phyloP scores from a whole-genome alignment of 1,140 invertebrate genomes.

The Hylyphantes graminicola region DNA sequence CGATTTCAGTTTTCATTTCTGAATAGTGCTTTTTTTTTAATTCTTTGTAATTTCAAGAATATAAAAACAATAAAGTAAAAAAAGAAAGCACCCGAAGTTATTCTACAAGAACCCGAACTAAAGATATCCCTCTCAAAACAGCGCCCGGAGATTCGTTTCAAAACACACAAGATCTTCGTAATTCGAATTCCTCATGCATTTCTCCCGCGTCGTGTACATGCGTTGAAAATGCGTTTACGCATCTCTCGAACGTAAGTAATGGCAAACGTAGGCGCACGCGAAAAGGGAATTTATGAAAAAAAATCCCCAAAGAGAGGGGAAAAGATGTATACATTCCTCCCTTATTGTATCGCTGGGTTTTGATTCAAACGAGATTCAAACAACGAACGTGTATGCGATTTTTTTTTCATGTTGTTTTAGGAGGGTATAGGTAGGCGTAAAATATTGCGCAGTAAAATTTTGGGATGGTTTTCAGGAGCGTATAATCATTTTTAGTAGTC shows the following conservation, averaged over 20 bases:
- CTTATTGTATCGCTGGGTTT: neutral
- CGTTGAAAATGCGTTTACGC: slow-evolving; percentile 5
- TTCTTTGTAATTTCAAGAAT: neutral
- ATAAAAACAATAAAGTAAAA: neutral
- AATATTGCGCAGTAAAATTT: neutral
- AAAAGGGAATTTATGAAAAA: neutral
- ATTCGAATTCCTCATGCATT: slow-evolving; percentile 3
- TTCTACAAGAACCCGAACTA: too few species aligned
- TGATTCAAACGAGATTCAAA: neutral
- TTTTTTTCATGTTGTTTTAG: neutral
- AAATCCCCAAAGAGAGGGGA: neutral
- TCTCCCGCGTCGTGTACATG: neutral
- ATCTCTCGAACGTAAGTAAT: slow-evolving; percentile 14
- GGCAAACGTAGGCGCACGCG: neutral
- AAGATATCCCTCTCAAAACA: neutral
- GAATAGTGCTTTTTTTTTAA: neutral
- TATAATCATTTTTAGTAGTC: too few species aligned
- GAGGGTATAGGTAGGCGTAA: neutral
- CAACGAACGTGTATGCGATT: neutral
- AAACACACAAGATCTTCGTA: neutral
- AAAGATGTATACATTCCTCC: neutral
- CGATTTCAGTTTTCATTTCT: too few species aligned
- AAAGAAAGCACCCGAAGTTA: neutral
- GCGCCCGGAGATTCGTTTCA: too few species aligned
- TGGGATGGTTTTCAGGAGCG: too few species aligned